phyloP scores from a whole-genome alignment of 2,797 vertebrate species.

The Pelodytes ibericus region DNA sequence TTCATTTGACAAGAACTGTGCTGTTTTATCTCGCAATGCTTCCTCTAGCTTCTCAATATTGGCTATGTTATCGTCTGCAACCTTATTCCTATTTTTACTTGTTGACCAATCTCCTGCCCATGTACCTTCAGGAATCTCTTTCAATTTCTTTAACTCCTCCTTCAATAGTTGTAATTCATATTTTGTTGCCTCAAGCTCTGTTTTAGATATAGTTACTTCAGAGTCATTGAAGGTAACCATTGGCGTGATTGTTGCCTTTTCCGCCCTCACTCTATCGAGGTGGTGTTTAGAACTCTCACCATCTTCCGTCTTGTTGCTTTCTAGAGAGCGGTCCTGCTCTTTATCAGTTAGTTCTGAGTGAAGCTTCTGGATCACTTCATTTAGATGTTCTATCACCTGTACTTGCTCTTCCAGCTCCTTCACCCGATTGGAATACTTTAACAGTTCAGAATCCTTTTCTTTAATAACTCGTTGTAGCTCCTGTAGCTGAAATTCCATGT shows the following conservation, averaged over 20 bases:
- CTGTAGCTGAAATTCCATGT: constrained; percentile 59
- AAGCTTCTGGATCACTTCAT: constrained; percentile 89
- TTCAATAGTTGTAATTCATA: constrained; percentile 75
- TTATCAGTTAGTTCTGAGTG: constrained; percentile 87
- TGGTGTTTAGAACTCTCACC: constrained; percentile 66
- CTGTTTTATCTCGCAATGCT: constrained; percentile 21
- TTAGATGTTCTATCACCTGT: constrained; percentile 85
- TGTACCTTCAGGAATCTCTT: constrained; percentile 29
- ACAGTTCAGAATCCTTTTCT: constrained; percentile 24
- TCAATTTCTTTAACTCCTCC: constrained; percentile 65
- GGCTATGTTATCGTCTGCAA: neutral
- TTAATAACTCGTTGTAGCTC: neutral
- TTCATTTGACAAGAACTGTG: constrained; percentile 28
- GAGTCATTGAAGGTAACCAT: constrained; percentile 65
- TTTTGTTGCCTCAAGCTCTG: constrained; percentile 76
- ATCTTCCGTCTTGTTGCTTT: neutral
- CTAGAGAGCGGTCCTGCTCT: constrained; percentile 70
- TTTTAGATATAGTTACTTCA: constrained; percentile 57
- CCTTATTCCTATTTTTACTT: neutral
- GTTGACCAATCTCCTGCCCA: neutral
- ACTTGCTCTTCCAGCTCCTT: constrained; percentile 19
- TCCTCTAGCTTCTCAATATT: constrained; percentile 18
- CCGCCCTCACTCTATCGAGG: constrained; percentile 63
- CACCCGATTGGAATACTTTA: constrained; percentile 28
- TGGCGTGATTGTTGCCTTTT: constrained; percentile 67